phyloP scores from a whole-genome alignment of 2,888 invertebrate species.

The Dasypogon diadema region DNA sequence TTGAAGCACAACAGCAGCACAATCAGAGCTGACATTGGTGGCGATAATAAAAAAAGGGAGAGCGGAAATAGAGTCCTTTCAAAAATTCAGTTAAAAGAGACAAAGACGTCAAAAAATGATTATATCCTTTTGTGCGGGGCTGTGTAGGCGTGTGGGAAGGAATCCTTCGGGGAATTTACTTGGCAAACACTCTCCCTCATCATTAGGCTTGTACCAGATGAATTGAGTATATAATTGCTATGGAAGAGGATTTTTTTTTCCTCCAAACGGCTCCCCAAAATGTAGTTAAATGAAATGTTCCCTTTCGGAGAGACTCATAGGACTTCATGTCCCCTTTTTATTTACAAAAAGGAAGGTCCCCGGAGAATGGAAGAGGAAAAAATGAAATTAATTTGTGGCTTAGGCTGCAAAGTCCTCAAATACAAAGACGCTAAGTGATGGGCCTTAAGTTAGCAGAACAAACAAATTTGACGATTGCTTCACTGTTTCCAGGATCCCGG shows the following conservation, averaged over 20 bases:
- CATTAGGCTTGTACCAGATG: too few relatives aligned
- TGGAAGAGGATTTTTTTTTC: neutral
- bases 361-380: neutral
- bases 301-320: neutral
- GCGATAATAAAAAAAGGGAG: slow-evolving; percentile 1
- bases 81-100: slow-evolving; percentile 33
- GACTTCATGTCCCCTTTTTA: neutral
- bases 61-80: slow-evolving; percentile 36
- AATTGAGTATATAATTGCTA: slow-evolving; percentile 34
- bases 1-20: slow-evolving; percentile 30
- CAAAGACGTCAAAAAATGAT: slow-evolving; percentile 38
- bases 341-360: neutral
- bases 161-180: neutral
- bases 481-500: neutral
- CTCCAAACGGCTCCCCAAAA: neutral
- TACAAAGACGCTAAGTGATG: slow-evolving; percentile 10
- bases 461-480: slow-evolving; percentile 16
- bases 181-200: slow-evolving; percentile 17
- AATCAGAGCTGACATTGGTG: slow-evolving; percentile 27
- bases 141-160: neutral
- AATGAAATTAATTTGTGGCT: slow-evolving; percentile 17
- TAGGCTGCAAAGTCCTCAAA: slow-evolving; percentile 1
- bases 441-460: neutral
- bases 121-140: slow-evolving; percentile 13
- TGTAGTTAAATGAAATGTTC: slow-evolving; percentile 10